A percentile compares a stretch with the other conserved stretches of the same genome.
Evolutionary conservation across 2,888 invertebrate genomes (phyloP).

Genomic region (Axea sp.): DNA sequence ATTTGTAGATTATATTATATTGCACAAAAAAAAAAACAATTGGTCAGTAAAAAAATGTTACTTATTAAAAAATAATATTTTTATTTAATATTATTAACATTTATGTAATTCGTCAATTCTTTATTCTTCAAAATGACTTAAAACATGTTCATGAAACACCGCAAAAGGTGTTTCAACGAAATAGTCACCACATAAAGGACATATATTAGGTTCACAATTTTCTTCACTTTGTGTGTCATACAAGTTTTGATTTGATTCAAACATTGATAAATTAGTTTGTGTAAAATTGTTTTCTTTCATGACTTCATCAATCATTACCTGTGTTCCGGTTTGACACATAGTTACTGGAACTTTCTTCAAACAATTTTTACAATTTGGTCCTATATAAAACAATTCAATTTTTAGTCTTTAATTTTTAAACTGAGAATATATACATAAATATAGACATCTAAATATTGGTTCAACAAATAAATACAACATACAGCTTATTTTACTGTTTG

Average conservation of each 20-base stretch:
- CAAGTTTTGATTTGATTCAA: constrained; percentile 70
- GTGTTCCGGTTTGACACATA: constrained; percentile 73
- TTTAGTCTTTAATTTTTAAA: not conserved
- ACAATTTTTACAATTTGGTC: constrained; percentile 69
- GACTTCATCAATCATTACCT: constrained; percentile 72
- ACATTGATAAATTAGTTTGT: constrained; percentile 71
- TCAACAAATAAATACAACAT: too few relatives aligned
- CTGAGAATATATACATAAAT: not conserved
- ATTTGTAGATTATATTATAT: too few relatives aligned
- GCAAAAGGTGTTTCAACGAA: constrained; percentile 83
- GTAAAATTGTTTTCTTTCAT: constrained; percentile 71
- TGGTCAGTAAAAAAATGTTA: too few relatives aligned
- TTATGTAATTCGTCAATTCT: constrained; percentile 65
- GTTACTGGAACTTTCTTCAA: constrained; percentile 70
- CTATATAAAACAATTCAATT: constrained; percentile 57
- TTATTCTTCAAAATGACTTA: constrained; percentile 86
- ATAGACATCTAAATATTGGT: too few relatives aligned
- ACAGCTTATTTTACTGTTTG: too few relatives aligned
- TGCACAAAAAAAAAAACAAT: too few relatives aligned
- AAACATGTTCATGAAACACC: constrained; percentile 87
- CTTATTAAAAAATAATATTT: not conserved
- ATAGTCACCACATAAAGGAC: constrained; percentile 87
- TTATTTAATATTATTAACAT: not conserved
- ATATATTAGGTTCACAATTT: constrained; percentile 82
- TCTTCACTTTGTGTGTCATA: constrained; percentile 71